Percentiles rank a stretch among this genome's conserved stretches.
phyloP scores from a whole-genome alignment of 2,888 invertebrate species.

The Chorisops tibialis region DNA sequence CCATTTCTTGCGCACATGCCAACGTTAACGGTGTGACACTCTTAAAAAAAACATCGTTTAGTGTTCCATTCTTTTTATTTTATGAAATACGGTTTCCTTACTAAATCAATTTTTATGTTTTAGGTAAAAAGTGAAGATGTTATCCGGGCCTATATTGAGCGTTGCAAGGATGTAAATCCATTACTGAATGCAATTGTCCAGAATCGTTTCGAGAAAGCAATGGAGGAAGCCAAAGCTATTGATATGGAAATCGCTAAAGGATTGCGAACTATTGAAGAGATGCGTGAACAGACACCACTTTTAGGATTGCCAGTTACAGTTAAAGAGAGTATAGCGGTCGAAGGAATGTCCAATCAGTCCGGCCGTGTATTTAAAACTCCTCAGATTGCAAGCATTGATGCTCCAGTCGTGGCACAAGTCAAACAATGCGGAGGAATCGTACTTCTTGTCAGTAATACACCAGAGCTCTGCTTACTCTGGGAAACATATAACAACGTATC shows the following conservation, averaged over 20 bases:
- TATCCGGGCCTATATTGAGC: slow-evolving; percentile 67
- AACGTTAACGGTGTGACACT: too few species aligned
- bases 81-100: too few species aligned
- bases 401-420: slow-evolving; percentile 66
- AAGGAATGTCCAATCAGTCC: slow-evolving; percentile 74
- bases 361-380: slow-evolving; percentile 61
- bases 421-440: slow-evolving; percentile 80
- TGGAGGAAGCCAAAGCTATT: slow-evolving; percentile 69
- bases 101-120: too few species aligned
- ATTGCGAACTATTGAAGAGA: slow-evolving; percentile 57
- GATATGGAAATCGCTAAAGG: slow-evolving; percentile 65
- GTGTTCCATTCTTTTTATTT: too few species aligned
- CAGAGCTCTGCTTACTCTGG: slow-evolving; percentile 88
- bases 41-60: too few species aligned
- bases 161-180: slow-evolving; percentile 75
- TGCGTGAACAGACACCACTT: slow-evolving; percentile 68
- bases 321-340: slow-evolving; percentile 76
- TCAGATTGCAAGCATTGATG: slow-evolving; percentile 68
- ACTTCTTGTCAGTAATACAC: slow-evolving; percentile 82
- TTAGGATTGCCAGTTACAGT: slow-evolving; percentile 82
- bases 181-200: slow-evolving; percentile 77
- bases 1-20: too few species aligned
- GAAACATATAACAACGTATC: slow-evolving; percentile 85
- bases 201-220: slow-evolving; percentile 70
- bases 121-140: slow-evolving; percentile 70